Evolutionary conservation across 2,113 vertebrate genomes (phyloP).

Genomic region (Hemicordylus capensis): DNA sequence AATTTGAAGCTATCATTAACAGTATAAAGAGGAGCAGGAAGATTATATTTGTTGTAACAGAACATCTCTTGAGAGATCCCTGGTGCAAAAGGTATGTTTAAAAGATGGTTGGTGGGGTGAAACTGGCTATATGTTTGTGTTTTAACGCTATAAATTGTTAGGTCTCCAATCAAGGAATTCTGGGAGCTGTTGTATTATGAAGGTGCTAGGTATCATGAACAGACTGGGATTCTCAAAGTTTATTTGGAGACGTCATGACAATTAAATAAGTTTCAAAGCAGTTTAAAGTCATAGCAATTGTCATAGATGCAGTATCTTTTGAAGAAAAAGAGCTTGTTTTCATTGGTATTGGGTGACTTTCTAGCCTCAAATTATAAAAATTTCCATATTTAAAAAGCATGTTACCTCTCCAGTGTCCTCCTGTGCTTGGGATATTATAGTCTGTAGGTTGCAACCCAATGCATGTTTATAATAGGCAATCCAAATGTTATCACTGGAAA

Average conservation of each 20-base stretch:
- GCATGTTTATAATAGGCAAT: not conserved
- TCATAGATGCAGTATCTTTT: not conserved
- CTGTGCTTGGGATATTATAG: no score
- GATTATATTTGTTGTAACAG: constrained; percentile 90
- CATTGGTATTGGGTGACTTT: not conserved
- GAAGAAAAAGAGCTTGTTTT: not conserved
- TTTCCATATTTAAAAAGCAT: not conserved
- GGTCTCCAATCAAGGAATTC: not conserved
- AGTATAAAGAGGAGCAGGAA: constrained; percentile 89
- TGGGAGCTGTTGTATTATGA: not conserved
- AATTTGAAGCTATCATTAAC: constrained; percentile 82
- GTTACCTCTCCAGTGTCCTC: not conserved
- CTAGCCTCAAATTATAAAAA: not conserved
- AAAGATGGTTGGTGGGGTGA: no score
- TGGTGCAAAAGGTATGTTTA: constrained; percentile 84
- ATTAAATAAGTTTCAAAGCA: no score
- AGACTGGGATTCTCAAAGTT: no score
- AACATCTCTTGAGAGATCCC: constrained; percentile 85
- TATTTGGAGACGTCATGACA: no score
- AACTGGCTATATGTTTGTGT: not conserved
- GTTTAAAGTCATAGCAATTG: no score
- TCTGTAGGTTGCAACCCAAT: not conserved
- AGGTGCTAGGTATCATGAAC: not conserved
- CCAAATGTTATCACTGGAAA: no score
- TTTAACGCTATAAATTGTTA: not conserved